Base-by-base conservation (phyloP, 2,888 invertebrate species). In the Eledona agricola region DNA sequence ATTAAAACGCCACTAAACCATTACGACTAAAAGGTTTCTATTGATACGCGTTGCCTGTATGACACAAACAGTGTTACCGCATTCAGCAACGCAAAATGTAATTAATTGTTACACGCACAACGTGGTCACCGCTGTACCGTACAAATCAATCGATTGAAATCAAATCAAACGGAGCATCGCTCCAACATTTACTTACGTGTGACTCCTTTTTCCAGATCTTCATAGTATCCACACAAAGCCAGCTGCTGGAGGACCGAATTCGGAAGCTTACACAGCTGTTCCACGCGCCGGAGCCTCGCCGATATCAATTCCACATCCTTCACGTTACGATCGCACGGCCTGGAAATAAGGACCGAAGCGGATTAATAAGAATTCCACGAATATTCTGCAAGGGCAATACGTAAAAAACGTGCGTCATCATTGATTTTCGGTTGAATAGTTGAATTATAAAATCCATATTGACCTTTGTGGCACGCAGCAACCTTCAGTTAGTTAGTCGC, bases 161-260 rank as follows among this genome's bases (percentile, higher is more conserved):
- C n/a, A n/a, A n/a, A n/a, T n/a, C n/a, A n/a, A n/a, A n/a, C n/a
- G n/a, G n/a, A n/a, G n/a, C n/a, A n/a, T n/a, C n/a, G n/a, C n/a
- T n/a, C n/a, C n/a, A n/a, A n/a, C n/a, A n/a, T n/a, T n/a, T n/a
- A 35, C 88, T 85, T 77, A 89, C 89, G 78, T 66, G 88, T 88
- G 42, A 89, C 86, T 50, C 87, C 88, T 71, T 86, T 85, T 71
- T 89, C 89, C 63, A 90, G 77, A 71, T 88, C 86, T 75, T 89
- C 89, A 76, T 89, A 88, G 77, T 86, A 88, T 55, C 87, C 88
- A 73, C 85, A 86, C 73, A 84, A 81, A 58, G 88, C 88, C 65
- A 89, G 78, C 75, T 89, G 88, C 70, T 87, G 86, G 45, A 89
- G 78, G 46, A 89, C 82, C 12, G 83, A 81, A 58, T 85, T 83